These are phyloP conservation scores for Psophia crepitans DNA, from an alignment of 2,113 vertebrate species.

Conservation along the genomic window DNA sequence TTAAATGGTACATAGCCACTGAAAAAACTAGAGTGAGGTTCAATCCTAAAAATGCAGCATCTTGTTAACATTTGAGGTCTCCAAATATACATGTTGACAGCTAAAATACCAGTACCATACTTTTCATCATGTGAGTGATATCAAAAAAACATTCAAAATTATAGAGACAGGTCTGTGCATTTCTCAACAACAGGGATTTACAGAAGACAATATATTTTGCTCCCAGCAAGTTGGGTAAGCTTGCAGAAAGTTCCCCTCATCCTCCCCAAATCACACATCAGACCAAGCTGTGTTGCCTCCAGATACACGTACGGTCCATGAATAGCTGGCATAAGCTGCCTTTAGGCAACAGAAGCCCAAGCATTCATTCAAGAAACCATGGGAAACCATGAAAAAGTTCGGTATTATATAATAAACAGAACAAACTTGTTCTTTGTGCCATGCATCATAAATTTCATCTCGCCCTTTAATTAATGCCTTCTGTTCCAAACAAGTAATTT, in stretches of 20 bases:
- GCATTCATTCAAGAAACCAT: background rate
- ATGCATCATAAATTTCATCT: background rate
- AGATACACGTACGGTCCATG: background rate
- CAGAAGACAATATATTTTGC: background rate
- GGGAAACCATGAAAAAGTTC: background rate
- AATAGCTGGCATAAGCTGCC: background rate
- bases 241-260: background rate
- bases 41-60: background rate
- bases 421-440: background rate
- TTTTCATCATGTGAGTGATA: background rate
- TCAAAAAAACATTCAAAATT: background rate
- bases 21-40: background rate
- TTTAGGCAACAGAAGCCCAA: background rate
- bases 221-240: background rate
- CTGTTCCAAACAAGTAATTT: background rate
- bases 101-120: background rate
- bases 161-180: background rate
- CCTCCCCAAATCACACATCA: background rate
- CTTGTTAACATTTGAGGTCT: background rate
- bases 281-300: background rate
- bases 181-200: background rate
- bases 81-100: background rate
- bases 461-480: background rate
- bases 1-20: background rate
- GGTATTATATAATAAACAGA: background rate